phyloP scores from a whole-genome alignment of 2,113 vertebrate species.

The Cynopterus brachyotis region DNA sequence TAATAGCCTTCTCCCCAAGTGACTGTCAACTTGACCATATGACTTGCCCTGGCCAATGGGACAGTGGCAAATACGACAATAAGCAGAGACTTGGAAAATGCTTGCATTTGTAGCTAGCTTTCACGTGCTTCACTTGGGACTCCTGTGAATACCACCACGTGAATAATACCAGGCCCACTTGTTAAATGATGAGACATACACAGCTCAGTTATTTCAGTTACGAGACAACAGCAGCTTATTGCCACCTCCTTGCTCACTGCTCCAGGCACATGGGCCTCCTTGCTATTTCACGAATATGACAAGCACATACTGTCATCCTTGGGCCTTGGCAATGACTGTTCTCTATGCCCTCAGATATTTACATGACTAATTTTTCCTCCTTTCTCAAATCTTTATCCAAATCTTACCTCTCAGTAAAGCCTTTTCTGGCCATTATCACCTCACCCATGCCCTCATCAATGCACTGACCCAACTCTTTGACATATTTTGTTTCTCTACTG shows the following conservation, averaged over 20 bases:
- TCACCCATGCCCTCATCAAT: not conserved
- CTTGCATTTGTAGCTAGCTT: not conserved
- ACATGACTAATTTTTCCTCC: not conserved
- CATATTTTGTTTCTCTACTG: not conserved
- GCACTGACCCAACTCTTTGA: not conserved
- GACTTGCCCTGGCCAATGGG: not conserved
- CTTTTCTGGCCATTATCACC: not conserved
- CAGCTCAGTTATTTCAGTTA: not conserved
- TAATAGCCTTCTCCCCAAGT: not conserved
- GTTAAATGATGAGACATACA: not conserved
- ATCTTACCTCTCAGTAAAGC: not conserved
- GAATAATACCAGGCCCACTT: not conserved
- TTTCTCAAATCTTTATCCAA: constrained; percentile 30
- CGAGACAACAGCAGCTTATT: not conserved
- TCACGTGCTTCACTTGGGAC: not conserved
- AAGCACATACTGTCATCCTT: not conserved
- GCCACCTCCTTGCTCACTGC: not conserved
- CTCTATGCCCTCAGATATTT: not conserved
- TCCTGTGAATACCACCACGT: not conserved
- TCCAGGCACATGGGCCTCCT: not conserved
- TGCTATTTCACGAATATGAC: not conserved
- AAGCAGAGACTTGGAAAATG: not conserved
- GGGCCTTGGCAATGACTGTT: not conserved
- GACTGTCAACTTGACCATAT: not conserved
- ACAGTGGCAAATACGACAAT: not conserved